phyloP scores from a whole-genome alignment of 2,888 invertebrate species.

The Ophion slaviceki region DNA sequence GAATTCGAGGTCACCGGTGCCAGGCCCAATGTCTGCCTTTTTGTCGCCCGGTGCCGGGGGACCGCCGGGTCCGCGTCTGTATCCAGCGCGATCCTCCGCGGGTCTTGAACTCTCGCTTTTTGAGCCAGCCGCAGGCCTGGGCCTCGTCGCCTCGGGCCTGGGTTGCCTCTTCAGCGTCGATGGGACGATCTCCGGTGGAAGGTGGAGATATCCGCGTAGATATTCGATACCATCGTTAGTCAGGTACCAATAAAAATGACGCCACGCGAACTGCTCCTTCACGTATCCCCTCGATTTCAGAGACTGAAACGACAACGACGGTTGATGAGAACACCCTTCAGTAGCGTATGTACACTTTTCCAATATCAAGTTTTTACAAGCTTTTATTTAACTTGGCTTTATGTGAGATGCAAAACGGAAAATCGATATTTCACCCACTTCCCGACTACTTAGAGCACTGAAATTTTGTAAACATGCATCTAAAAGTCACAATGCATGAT shows the following conservation, averaged over 20 bases:
- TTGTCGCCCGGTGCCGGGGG: conserved; percentile 90
- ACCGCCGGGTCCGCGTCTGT: conserved; percentile 90
- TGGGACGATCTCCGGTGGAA: conserved; percentile 99
- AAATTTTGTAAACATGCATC: no score
- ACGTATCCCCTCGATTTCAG: conserved; percentile 98
- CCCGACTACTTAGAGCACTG: no score
- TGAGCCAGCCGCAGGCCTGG: conserved; percentile 89
- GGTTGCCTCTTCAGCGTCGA: conserved; percentile 97
- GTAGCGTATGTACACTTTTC: background rate
- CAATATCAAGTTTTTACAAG: background rate
- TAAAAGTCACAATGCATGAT: no score
- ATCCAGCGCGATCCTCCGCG: conserved; percentile 92
- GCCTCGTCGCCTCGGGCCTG: conserved; percentile 93
- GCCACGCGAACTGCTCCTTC: conserved; percentile 99
- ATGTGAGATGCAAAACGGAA: no score
- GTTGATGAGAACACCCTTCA: background rate
- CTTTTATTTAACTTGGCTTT: background rate
- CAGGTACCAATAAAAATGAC: conserved; percentile 99
- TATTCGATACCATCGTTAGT: conserved; percentile 99
- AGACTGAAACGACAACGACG: conserved; percentile 85
- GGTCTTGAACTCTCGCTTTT: conserved; percentile 89
- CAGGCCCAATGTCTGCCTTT: conserved; percentile 98
- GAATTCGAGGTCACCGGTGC: conserved; percentile 96
- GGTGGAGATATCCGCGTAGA: conserved; percentile 96
- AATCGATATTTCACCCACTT: no score